Evolutionary conservation across 2,797 vertebrate species (phyloP), one percentile per base, ranked within the genome.

Genomic region (Centroberyx gerrardi): DNA sequence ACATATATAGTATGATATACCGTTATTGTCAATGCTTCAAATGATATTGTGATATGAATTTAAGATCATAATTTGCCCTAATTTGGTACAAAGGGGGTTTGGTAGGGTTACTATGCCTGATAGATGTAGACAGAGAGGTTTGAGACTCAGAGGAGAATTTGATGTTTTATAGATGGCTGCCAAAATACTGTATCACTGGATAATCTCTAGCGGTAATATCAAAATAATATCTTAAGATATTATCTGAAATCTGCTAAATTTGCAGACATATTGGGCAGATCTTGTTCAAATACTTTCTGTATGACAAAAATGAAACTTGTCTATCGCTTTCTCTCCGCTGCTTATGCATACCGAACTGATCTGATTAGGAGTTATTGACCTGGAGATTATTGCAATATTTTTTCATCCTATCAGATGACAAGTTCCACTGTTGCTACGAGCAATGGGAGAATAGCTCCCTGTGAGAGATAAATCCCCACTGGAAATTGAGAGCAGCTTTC

Each of bases 401-500:
- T 71, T 74, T 59, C 36, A 22, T 72, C 63, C 58, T 58, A 73
- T 76, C 49, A 42, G 38, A 83, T 84, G 70, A 76, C 62, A 62
- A 58, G 56, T 52, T n/a, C 49, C 60, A 28, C 44, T 66, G 61
- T 63, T 72, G 31, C 31, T 52, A 1, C 29, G 55, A 76, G 61
- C 51, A 70, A 66, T 53, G 58, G 58, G 38, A 70, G 68, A 79
- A 72, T 36, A 40, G 71, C 61, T 86, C 52, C 51, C 42, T 72
- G 58, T 66, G 61, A 80, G 72, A 78, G 31, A 82, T 63, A 85
- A 84, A 87, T 78, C 69, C 78, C 67, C 15, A 60, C 72, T 84
- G 76, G 70, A 91, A 87, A 88, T 76, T 79, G 68, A 83, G 80
- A 86, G 78, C 76, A 91, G 88, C 81, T 90, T 91, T 91, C 53